These are phyloP conservation scores for Eurystomus gularis DNA, from an alignment of 2,113 vertebrate genomes.

Conservation along the genomic window DNA sequence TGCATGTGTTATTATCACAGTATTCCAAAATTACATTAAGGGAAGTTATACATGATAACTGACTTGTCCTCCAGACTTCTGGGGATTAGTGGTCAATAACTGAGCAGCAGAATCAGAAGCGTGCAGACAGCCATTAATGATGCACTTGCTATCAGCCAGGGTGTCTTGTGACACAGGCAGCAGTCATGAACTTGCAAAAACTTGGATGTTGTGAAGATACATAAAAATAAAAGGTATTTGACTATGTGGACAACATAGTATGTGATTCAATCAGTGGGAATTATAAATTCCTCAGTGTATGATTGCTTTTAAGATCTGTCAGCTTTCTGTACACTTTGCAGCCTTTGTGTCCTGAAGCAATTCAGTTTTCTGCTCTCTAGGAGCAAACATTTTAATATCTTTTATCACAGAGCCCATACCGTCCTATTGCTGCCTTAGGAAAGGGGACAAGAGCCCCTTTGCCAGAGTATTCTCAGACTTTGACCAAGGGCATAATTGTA, in stretches of 20 bases:
- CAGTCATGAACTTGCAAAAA: not conserved
- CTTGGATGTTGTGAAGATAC: not conserved
- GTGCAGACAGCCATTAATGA: not conserved
- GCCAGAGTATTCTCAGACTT: not conserved
- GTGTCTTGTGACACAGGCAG: not conserved
- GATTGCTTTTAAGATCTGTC: not conserved
- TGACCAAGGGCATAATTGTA: not conserved
- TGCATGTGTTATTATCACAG: not conserved
- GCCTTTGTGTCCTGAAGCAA: not conserved
- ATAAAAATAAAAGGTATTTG: not conserved
- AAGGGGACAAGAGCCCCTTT: not conserved
- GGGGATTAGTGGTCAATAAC: slow-evolving; percentile 3
- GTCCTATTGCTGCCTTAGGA: not conserved
- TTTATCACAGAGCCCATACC: not conserved
- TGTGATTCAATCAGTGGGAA: not conserved
- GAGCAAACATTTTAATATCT: not conserved
- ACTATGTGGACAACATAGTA: not conserved
- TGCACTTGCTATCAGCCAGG: not conserved
- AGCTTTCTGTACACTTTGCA: not conserved
- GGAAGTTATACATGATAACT: slow-evolving; percentile 25
- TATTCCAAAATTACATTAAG: slow-evolving; percentile 36
- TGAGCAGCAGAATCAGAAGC: not conserved
- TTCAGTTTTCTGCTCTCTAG: not conserved
- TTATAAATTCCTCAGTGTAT: not conserved
- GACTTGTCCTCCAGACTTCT: not conserved